Base-by-base conservation (phyloP, 2,888 invertebrate genomes). In the Vannuccia rotundouncinata region DNA sequence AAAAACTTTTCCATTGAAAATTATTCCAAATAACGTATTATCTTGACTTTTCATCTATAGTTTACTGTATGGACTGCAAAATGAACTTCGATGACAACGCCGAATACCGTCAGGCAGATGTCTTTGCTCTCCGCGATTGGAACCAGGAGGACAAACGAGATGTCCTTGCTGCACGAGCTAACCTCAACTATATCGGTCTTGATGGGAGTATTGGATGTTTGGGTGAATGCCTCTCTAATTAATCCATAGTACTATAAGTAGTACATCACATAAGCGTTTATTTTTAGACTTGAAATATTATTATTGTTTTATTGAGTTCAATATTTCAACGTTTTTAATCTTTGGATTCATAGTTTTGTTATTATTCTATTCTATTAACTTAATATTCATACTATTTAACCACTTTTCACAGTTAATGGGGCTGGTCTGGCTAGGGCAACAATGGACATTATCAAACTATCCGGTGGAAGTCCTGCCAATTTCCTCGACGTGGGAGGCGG, bases 361-460 rank as follows among this genome's bases (percentile, higher is more conserved):
- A 59, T 59, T 59, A 59, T 59, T 59, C 10, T 59, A 13, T 10
- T 59, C n/a, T 10, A 13, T 59, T 10, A 13, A 13, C 10, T 59
- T 59, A 59, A 13, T 59, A 59, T 59, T 59, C 10, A 5, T n/a
- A 17, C 10, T 5, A 81, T 29, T 31, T 81, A 10, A 17, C 10
- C 66, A 31, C 78, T 5, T 73, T 73, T 80, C 83, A 2, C 82
- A 88, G 95, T 96, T 59, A 96, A 96, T 87, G 96, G 96, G 81
- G 96, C 96, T 81, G 96, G 96, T 82, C 90, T 97, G 83, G 96
- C 96, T 29, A 96, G 96, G 96, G 95, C 96, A 28, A 97, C 96
- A 1, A 96, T 97, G 96, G 96, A 97, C 88, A 95, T 97, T 83
- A 96, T 97, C 86, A 95, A 95, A 87, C 90, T 96, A 85, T 94